Base-by-base conservation (phyloP, 1,140 invertebrate genomes). In the Ctenoplectra terminalis region DNA sequence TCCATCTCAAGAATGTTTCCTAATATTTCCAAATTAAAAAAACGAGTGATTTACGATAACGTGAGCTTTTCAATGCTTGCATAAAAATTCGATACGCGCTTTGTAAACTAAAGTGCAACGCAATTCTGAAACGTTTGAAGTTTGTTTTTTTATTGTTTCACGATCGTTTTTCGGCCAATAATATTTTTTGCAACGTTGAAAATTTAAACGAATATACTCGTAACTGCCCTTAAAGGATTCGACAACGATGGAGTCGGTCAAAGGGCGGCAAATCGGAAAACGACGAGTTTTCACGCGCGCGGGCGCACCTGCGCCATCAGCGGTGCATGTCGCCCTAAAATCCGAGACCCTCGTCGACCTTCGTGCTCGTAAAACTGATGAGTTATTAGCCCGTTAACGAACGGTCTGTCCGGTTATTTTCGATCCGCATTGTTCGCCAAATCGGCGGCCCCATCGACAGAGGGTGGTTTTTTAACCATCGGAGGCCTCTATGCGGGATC, bases 321-420 rank as follows among this genome's bases (percentile, higher is more conserved):
- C 81, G 81, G 63, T 81, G 87, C 82, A 85, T 84, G 82, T 88
- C 90, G 71, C 87, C 89, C 89, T 85, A 86, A 89, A 87, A 87
- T 84, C 73, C 63, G 50, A 75, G 66, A 64, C 37, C 63, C 69
- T 26, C 58, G 58, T 77, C 76, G 75, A 70, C 73, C 82, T 79
- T 79, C 74, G 67, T 64, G 67, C 43, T 85, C 82, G 75, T 88
- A 88, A 89, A 89, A 79, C 81, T 80, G 87, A 89, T 74, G 87
- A 88, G 85, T 88, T 88, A 88, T 89, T 88, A 88, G 81, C 75
- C 80, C 88, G 87, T 88, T 88, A 88, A 89, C 79, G 82, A 89
- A 72, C 84, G 40, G 75, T 23, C 66, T 66, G 71, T 81, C 67
- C 76, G 70, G 82, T 78, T 88, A 87, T 81, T 88, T 88, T 81